Base-by-base conservation (phyloP, 2,888 invertebrate species). In the Ochlodes sylvanus region DNA sequence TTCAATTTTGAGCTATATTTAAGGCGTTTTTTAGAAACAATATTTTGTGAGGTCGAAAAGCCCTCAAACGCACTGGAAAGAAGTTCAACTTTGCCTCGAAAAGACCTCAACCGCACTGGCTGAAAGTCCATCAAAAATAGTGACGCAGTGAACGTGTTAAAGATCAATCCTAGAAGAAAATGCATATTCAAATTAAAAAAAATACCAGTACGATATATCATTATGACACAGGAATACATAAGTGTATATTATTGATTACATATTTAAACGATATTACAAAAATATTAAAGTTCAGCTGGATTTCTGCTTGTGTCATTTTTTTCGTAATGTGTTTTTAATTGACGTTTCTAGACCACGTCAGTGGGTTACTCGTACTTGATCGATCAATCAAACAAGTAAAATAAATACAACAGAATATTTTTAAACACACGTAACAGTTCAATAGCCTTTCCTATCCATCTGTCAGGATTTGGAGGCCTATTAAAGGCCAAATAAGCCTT, bases 261-360 rank as follows among this genome's bases (percentile, higher is more conserved):
- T 19, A 50, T 10, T 21, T 50, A 19, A 50, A 50, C 6, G 19
- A 50, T 19, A 21, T 19, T 50, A 50, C n/a, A 47, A 10, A 19
- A 12, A 19, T 47, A 17, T 47, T 4, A 50, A 19, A 19, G 50
- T 50, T 50, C 19, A 50, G 19, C 10, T 50, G 12, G 4, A 50
- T 12, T 50, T 50, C 10, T 9, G n/a, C 9, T 19, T 50, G 10
- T 10, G 50, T 19, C 19, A 50, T 19, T 50, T 50, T 50, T 19
- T 9, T 50, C 50, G 17, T 50, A 50, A 50, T 50, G 50, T 50
- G 10, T 50, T 19, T 19, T 17, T 47, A 47, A 17, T 47, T 47
- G 44, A 44, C 44, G 7, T 44, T 10, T 44, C 44, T 44, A 44
- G 44, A 44, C 6, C 44, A 44, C 1, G 15, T 44, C 15, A 44